Conservation (phyloP, 2,797 vertebrate genomes). For the Sebastes aleutianus region DNA sequence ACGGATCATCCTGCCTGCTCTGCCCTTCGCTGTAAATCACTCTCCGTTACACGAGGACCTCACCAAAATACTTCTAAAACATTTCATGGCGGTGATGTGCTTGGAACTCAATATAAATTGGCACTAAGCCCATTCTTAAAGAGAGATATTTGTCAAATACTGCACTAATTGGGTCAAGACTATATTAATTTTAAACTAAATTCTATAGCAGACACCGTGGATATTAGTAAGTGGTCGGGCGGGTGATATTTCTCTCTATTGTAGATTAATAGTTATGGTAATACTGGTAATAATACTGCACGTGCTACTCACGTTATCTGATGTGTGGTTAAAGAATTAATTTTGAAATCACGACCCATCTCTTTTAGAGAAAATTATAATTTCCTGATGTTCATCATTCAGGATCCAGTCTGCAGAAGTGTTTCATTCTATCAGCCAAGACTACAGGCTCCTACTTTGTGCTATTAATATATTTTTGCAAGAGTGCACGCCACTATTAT, state of each 20-base stretch:
- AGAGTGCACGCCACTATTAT: slow-evolving; percentile 42
- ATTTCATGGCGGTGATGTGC: neutral
- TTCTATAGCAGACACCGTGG: neutral
- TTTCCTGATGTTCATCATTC: slow-evolving; percentile 56
- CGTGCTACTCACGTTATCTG: slow-evolving; percentile 29
- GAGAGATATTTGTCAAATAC: too few relatives aligned
- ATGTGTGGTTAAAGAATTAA: slow-evolving; percentile 46
- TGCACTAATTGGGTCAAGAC: neutral
- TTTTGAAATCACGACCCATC: slow-evolving; percentile 40
- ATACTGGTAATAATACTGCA: slow-evolving; percentile 14
- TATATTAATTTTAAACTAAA: neutral
- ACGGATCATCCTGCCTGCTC: slow-evolving; percentile 3
- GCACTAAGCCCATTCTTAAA: too few relatives aligned
- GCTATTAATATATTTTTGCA: slow-evolving; percentile 50
- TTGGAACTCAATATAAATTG: too few relatives aligned
- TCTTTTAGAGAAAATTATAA: slow-evolving; percentile 40
- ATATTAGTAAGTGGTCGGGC: neutral
- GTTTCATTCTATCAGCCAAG: slow-evolving; percentile 41
- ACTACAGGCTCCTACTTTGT: slow-evolving; percentile 34
- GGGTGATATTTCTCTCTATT: neutral
- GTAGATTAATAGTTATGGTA: slow-evolving; percentile 20
- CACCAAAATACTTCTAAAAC: rapidly evolving
- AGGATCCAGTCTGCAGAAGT: slow-evolving; percentile 28
- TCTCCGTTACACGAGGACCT: neutral
- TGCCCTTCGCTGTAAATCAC: neutral